Evolutionary conservation across 92 coral and sea anemone species (phyloP), one percentile per base, ranked within the genome.

Genomic region (Palythoa grandis): DNA sequence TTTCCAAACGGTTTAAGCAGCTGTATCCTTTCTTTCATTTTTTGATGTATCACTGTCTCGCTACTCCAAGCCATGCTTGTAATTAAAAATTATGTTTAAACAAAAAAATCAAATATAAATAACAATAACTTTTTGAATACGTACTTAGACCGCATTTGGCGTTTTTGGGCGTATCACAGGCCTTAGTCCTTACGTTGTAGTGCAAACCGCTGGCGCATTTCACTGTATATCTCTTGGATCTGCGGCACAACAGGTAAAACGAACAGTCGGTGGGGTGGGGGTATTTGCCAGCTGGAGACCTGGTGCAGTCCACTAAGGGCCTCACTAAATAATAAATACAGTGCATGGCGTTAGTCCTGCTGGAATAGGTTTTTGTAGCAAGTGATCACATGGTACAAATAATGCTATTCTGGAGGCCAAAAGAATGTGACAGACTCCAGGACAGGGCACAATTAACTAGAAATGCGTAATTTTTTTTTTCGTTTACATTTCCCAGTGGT

Each of bases 191-290:
- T 17, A 53, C 19, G 15, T 74, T 74, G 53, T 12, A 74, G 29
- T 74, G 58, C 16, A 17, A 14, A 24, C 78, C 78, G 25, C 24
- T 14, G 25, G 24, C 57, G 58, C 78, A 74, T 50, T 74, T 43
- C 19, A 74, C 56, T 43, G 78, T 74, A 16, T 40, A 74, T 43
- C 78, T 43, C 15, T 13, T 17, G 35, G 16, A 24, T 11, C 43
- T 74, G 37, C 40, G 5, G 22, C 78, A 74, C 78, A 74, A 11
- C 8, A 74, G 25, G 57, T 74, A 74, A 20, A 40, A 74, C 17
- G 78, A 74, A 14, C 78, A 74, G 78, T 74, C 78, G 57, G 53
- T 43, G 5, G 78, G 78, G 37, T 74, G 78, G 4, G 78, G 78
- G 22, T 74, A 40, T 57, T 10, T 74, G 58, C 82, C 82, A 0